These are phyloP conservation scores for Eumacrocentrus americanus DNA, from an alignment of 2,888 invertebrate species.

Conservation along the genomic window DNA sequence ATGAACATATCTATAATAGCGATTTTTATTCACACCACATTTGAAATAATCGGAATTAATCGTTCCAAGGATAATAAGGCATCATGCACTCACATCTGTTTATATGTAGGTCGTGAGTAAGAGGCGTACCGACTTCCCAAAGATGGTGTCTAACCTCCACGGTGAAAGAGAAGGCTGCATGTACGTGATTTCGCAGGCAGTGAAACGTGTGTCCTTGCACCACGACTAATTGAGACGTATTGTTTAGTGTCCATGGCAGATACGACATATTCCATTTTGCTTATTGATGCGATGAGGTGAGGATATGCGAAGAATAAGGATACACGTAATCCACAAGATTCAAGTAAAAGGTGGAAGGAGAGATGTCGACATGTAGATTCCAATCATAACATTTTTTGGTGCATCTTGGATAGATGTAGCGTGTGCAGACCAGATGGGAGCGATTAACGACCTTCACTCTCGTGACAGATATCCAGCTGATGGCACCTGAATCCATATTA, in stretches of 20 bases:
- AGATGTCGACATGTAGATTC: neutral
- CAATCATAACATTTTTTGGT: constrained; percentile 2
- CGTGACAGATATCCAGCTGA: constrained; percentile 1
- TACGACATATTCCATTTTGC: constrained; percentile 39
- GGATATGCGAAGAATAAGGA: neutral
- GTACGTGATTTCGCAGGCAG: no score
- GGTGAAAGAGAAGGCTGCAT: constrained; percentile 40
- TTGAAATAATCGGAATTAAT: neutral
- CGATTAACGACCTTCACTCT: constrained; percentile 17
- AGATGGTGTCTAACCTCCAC: constrained; percentile 16
- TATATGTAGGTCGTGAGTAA: constrained; percentile 40
- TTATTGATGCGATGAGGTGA: constrained; percentile 10
- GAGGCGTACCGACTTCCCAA: constrained; percentile 28
- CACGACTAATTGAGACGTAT: constrained; percentile 17
- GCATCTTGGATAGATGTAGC: no score
- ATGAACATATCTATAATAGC: neutral
- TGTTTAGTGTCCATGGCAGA: constrained; percentile 30
- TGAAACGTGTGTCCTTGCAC: constrained; percentile 32
- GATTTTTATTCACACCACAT: neutral
- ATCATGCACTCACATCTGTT: constrained; percentile 8
- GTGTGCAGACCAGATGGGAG: constrained; percentile 16
- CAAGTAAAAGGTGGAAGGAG: no score
- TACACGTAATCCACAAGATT: neutral
- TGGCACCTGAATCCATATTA: constrained; percentile 14
- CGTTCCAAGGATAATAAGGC: constrained; percentile 9